These are phyloP conservation scores for Choristoneura fumiferana DNA, from an alignment of 1,140 invertebrate genomes.

Conservation along the genomic window DNA sequence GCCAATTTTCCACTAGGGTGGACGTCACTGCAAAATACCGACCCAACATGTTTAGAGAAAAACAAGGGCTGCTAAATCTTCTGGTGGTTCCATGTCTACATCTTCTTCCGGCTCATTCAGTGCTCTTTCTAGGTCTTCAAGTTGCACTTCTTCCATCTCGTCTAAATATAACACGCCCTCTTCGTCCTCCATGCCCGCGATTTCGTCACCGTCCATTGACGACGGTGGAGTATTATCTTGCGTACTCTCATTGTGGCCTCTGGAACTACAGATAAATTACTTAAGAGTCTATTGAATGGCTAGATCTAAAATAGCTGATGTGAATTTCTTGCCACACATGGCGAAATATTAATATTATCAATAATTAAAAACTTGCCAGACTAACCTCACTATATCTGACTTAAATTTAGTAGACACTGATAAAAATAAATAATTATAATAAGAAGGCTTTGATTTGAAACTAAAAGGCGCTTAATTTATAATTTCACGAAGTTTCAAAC, in stretches of 20 bases:
- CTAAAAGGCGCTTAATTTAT: too few relatives aligned
- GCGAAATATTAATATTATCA: background rate
- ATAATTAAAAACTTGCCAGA: background rate
- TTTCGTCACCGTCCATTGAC: conserved; percentile 71
- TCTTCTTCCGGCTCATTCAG: conserved; percentile 47
- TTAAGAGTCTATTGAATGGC: background rate
- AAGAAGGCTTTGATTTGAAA: too few relatives aligned
- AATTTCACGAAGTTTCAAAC: too few relatives aligned
- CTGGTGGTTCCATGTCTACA: conserved; percentile 56
- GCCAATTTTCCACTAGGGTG: conserved; percentile 81
- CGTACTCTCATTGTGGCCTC: conserved; percentile 26
- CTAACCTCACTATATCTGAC: background rate
- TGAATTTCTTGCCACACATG: background rate
- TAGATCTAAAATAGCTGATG: background rate
- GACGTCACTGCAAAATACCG: conserved; percentile 85
- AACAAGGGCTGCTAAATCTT: conserved; percentile 75
- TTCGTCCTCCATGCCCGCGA: conserved; percentile 67
- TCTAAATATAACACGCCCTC: conserved; percentile 64
- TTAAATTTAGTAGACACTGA: too few relatives aligned
- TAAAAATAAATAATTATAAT: too few relatives aligned
- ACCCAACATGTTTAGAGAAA: conserved; percentile 80
- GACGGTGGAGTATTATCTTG: conserved; percentile 74
- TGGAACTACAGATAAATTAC: background rate
- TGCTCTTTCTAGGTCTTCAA: conserved; percentile 34
- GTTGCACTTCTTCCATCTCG: conserved; percentile 58